phyloP scores from a whole-genome alignment of 2,888 invertebrate genomes.

The Orthosia gothica region DNA sequence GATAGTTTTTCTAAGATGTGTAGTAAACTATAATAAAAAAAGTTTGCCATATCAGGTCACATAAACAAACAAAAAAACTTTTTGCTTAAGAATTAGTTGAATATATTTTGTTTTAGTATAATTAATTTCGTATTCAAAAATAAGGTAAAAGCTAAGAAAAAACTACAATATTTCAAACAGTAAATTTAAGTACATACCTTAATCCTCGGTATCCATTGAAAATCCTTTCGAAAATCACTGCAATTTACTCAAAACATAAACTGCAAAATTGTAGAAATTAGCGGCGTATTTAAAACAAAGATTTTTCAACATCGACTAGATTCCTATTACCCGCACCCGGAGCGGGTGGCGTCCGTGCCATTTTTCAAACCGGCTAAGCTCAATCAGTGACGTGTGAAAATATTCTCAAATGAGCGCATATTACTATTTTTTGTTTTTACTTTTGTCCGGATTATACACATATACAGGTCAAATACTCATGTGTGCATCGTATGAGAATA shows the following conservation, averaged over 20 bases:
- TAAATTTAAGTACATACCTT: neutral
- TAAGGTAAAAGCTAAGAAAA: neutral
- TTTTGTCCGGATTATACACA: no score
- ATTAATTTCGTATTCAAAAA: neutral
- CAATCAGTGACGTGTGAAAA: no score
- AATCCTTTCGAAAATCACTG: neutral
- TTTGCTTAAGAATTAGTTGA: neutral
- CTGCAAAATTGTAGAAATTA: neutral
- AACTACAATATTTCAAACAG: neutral
- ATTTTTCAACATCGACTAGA: neutral
- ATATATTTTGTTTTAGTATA: neutral
- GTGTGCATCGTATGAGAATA: neutral
- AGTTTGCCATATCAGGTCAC: neutral
- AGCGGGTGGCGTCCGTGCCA: neutral
- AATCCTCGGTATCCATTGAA: neutral
- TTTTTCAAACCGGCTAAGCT: no score
- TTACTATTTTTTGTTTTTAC: no score
- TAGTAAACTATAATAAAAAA: neutral
- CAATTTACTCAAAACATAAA: constrained; percentile 3
- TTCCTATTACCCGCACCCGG: neutral
- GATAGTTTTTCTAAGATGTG: no score
- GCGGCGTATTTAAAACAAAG: neutral
- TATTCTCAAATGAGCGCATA: no score
- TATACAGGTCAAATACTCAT: no score
- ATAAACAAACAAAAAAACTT: neutral